Base-by-base conservation (phyloP, 2,888 invertebrate genomes). In the Bedellia somnulentella region DNA sequence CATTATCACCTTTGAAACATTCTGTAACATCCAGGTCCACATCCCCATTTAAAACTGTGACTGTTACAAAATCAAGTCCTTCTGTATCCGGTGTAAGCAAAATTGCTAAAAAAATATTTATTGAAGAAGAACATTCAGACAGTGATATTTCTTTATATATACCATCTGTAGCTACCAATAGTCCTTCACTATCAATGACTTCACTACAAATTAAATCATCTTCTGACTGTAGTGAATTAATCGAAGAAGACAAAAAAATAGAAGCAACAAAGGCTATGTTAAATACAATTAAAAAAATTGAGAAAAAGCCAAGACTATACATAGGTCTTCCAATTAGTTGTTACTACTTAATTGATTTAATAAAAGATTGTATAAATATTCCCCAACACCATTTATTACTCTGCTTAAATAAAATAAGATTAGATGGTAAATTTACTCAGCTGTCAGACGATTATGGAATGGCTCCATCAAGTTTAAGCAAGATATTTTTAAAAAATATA, bases 141-240 rank as follows among this genome's bases (percentile, higher is more conserved):
- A 29, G 29, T 29, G 29, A 29, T 24, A 10, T 9, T 23, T 24
- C 24, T n/a, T n/a, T n/a, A n/a, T 29, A 15, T 11, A 23, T 24
- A 10, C 24, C 24, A 2, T 29, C 24, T 17, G 18, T 1, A 4
- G 12, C 8, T 9, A n/a, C n/a, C n/a, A 6, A 10, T 6, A 24
- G 9, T 9, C 8, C 5, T 9, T 24, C 24, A 24, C 24, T 10
- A 9, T 37, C 32, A 16, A 23, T 22, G 24, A 31, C 13, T 32
- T 39, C 35, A 35, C 17, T 33, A 5, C 32, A 39, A 40, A 35
- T 37, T 6, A 24, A 38, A 30, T 38, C 32, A 16, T 15, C 36
- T 22, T 40, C 39, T 12, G 41, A 43, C 33, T 38, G 40, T 21
- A 43, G 40, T 12, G 38, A 38, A 14, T 16, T 40, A 15, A 30